Percentiles rank a stretch among this genome's conserved stretches.
phyloP scores from a whole-genome alignment of 2,888 invertebrate genomes.

The Metalampra italica region DNA sequence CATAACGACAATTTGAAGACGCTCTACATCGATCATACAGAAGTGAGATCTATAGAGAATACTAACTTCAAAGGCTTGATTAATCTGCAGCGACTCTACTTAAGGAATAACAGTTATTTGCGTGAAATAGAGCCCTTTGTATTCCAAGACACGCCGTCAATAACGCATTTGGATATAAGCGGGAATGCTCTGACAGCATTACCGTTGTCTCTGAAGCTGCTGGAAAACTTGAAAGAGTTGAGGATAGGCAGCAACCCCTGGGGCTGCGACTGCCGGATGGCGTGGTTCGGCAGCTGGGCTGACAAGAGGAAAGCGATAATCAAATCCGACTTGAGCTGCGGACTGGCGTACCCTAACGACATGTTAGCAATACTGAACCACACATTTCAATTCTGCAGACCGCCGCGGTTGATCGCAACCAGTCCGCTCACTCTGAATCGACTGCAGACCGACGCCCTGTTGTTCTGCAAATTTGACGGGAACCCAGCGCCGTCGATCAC shows the following conservation, averaged over 20 bases:
- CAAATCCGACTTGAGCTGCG: constrained; percentile 82
- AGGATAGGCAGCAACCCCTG: constrained; percentile 87
- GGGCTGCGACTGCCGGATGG: constrained; percentile 92
- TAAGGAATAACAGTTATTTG: constrained; percentile 80
- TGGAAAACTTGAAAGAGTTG: constrained; percentile 81
- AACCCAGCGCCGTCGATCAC: constrained; percentile 89
- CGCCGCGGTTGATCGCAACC: constrained; percentile 79
- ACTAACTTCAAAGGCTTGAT: constrained; percentile 82
- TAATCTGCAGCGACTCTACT: constrained; percentile 76
- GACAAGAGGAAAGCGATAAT: constrained; percentile 69
- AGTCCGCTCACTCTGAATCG: constrained; percentile 82
- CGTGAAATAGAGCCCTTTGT: constrained; percentile 80
- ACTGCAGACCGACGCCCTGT: constrained; percentile 81
- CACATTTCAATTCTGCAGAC: constrained; percentile 80
- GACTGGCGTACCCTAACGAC: constrained; percentile 82
- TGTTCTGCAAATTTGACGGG: constrained; percentile 88
- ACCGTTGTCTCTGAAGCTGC: constrained; percentile 82
- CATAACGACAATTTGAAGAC: constrained; percentile 79
- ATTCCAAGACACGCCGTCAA: constrained; percentile 78
- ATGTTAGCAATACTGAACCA: constrained; percentile 84
- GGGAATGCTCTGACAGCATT: constrained; percentile 84
- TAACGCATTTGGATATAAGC: constrained; percentile 83
- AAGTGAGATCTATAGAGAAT: constrained; percentile 81
- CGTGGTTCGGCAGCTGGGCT: constrained; percentile 82
- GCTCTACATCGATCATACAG: constrained; percentile 82